Conservation (phyloP, 2,113 vertebrate genomes). For the Myrmophylax atrothorax region DNA sequence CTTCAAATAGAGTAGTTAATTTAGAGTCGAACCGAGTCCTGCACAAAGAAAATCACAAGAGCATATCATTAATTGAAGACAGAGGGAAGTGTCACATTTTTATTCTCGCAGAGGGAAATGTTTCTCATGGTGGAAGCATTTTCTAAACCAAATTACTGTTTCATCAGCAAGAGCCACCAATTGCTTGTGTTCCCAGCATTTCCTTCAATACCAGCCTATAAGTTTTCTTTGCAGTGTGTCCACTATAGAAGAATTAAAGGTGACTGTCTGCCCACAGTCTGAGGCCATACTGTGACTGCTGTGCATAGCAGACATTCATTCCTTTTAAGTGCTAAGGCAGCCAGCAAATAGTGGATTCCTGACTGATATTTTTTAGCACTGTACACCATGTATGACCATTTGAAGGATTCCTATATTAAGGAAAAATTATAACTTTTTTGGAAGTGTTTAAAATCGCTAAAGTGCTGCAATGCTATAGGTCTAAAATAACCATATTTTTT, state of each 20-base stretch:
- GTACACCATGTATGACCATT: background rate
- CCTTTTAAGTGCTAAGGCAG: background rate
- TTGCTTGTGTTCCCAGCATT: background rate
- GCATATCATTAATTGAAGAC: background rate
- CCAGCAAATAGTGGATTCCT: background rate
- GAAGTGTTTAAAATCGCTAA: background rate
- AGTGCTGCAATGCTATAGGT: background rate
- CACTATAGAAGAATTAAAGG: background rate
- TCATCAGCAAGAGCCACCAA: background rate
- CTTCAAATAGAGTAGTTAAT: background rate
- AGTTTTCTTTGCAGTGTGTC: background rate
- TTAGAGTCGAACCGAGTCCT: background rate
- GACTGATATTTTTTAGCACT: background rate
- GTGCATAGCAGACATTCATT: background rate
- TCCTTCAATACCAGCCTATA: background rate
- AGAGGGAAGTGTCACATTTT: background rate
- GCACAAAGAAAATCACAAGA: background rate
- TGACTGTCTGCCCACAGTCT: background rate
- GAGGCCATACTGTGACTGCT: background rate
- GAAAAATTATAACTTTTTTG: background rate
- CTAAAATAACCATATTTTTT: background rate
- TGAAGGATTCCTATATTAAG: background rate
- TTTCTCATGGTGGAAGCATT: background rate
- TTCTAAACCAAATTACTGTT: background rate
- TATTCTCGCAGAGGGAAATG: background rate